Conservation (phyloP, 2,113 vertebrate species). For the Seriola quinqueradiata region DNA sequence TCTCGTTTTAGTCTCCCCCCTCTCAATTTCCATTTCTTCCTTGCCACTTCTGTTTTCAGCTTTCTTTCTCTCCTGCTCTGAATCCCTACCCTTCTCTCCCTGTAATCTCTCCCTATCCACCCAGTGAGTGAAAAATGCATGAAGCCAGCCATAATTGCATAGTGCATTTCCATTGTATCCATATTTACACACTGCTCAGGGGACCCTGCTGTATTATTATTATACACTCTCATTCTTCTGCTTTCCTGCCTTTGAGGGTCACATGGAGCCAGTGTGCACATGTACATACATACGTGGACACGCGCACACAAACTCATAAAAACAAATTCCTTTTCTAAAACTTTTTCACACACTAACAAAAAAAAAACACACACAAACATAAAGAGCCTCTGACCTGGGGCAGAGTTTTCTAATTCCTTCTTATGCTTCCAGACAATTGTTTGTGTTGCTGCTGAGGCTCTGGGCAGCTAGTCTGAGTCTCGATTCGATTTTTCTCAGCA, state of each 20-base stretch:
- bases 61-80: conserved; percentile 6
- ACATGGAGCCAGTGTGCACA: conserved; percentile 32
- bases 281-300: conserved; percentile 34
- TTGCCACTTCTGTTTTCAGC: conserved; percentile 18
- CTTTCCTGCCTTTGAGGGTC: conserved; percentile 67
- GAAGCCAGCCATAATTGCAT: conserved; percentile 75
- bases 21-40: neutral
- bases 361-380: conserved; percentile 30
- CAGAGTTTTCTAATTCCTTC: conserved; percentile 56
- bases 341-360: conserved; percentile 21
- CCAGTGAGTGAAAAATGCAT: conserved; percentile 77
- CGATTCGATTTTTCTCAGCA: conserved; percentile 16
- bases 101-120: conserved; percentile 46
- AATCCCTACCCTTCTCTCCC: conserved; percentile 28
- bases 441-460: conserved; percentile 22
- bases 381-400: conserved; percentile 40
- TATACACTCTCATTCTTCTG: conserved; percentile 62
- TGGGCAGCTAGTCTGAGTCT: conserved; percentile 7
- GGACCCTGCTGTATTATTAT: conserved; percentile 56
- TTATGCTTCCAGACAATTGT: conserved; percentile 55
- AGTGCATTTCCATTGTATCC: conserved; percentile 79
- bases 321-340: conserved; percentile 34
- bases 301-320: conserved; percentile 13
- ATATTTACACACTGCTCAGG: conserved; percentile 79
- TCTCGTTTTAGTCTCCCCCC: neutral